Evolutionary conservation across 1,140 invertebrate genomes (phyloP).

Genomic region (Drosophila setifemur): DNA sequence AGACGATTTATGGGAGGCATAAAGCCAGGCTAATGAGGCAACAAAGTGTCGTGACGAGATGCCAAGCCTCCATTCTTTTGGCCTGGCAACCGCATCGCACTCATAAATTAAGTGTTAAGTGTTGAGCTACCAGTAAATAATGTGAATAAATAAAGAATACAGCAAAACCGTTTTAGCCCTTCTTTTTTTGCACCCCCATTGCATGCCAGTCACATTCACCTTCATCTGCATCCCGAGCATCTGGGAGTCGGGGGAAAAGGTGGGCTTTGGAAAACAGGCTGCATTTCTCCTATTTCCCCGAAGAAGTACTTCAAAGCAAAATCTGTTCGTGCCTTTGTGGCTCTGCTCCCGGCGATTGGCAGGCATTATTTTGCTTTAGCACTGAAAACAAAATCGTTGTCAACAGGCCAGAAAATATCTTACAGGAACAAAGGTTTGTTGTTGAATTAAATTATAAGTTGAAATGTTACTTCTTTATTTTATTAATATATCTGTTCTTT

Average conservation of each 20-base stretch:
- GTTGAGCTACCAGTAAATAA: slow-evolving; percentile 53
- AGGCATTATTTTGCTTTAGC: background rate
- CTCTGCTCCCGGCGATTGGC: slow-evolving; percentile 19
- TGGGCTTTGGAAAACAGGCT: background rate
- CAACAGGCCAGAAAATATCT: too few species aligned
- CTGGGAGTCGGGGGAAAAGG: background rate
- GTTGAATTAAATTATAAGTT: too few species aligned
- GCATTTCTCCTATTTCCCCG: background rate
- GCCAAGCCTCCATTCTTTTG: background rate
- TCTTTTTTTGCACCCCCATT: slow-evolving; percentile 6
- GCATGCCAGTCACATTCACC: slow-evolving; percentile 17
- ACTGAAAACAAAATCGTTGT: background rate
- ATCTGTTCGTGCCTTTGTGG: background rate
- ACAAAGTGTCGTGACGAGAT: slow-evolving; percentile 54
- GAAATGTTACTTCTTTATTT: too few species aligned
- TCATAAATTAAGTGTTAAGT: slow-evolving; percentile 68
- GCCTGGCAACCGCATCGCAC: slow-evolving; percentile 16
- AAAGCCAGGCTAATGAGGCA: slow-evolving; percentile 54
- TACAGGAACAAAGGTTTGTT: too few species aligned
- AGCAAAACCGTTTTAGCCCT: slow-evolving; percentile 10
- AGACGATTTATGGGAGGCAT: slow-evolving; percentile 69
- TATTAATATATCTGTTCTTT: too few species aligned
- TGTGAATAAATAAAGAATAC: slow-evolving; percentile 53
- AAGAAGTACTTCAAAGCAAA: background rate
- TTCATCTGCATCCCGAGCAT: slow-evolving; percentile 13